Conservation (phyloP, 2,797 vertebrate species). For the Phaenicophaeus curvirostris region DNA sequence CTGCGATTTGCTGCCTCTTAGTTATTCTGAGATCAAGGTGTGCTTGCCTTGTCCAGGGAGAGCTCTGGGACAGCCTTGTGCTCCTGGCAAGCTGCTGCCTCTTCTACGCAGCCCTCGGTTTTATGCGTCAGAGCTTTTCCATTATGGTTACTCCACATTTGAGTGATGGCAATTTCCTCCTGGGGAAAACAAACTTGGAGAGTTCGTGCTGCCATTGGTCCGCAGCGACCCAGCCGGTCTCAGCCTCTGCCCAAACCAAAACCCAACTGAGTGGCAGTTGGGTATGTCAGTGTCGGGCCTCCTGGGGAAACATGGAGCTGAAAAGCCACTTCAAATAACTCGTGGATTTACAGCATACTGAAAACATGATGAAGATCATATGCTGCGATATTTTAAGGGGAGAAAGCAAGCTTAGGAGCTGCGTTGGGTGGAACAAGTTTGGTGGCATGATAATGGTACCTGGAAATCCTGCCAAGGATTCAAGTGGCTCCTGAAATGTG, state of each 20-base stretch:
- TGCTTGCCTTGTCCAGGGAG: not conserved
- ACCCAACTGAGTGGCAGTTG: not conserved
- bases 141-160: not conserved
- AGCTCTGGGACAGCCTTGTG: not conserved
- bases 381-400: not conserved
- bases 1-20: not conserved
- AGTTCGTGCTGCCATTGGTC: not conserved
- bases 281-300: not conserved
- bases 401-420: not conserved
- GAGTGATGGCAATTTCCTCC: fast-evolving
- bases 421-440: fast-evolving
- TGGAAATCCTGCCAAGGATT: not conserved
- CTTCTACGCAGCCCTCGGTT: not conserved
- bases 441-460: not conserved
- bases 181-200: not conserved
- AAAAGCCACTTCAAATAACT: not conserved
- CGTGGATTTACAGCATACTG: not conserved
- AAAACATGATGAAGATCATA: fast-evolving
- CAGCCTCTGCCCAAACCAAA: not conserved
- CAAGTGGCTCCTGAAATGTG: not conserved
- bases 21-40: not conserved
- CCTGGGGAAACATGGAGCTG: not conserved
- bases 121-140: not conserved
- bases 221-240: fast-evolving
- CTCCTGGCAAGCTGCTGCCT: not conserved